A percentile compares a stretch with the other conserved stretches of the same genome.
Evolutionary conservation across 2,113 vertebrate species (phyloP).

Genomic region (Rattus rattus): DNA sequence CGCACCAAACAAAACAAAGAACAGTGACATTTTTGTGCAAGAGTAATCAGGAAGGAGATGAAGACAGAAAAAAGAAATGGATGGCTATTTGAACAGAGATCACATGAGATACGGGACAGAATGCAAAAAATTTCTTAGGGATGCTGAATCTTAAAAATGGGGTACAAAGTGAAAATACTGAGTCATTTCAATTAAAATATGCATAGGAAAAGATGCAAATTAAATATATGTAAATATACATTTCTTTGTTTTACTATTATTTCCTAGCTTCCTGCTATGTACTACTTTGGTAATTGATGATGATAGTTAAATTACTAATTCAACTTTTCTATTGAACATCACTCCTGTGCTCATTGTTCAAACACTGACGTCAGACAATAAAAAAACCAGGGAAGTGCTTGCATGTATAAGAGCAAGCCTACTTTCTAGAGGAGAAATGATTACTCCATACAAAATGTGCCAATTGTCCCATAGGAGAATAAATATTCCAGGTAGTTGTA

Average conservation of each 20-base stretch:
- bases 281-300: slow-evolving; percentile 20
- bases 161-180: not conserved
- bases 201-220: not conserved
- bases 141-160: slow-evolving; percentile 26
- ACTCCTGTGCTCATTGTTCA: not conserved
- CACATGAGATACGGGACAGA: not conserved
- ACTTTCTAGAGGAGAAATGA: not conserved
- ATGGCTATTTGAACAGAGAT: not conserved
- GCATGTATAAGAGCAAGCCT: not conserved
- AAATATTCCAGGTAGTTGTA: not conserved
- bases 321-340: not conserved
- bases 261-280: not conserved
- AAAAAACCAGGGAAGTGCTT: not conserved
- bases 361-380: not conserved
- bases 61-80: slow-evolving; percentile 52
- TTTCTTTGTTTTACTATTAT: not conserved
- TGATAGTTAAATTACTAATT: not conserved
- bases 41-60: slow-evolving; percentile 56
- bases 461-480: not conserved
- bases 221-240: not conserved
- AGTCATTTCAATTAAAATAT: slow-evolving; percentile 10
- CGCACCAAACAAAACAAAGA: slow-evolving; percentile 24
- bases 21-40: not conserved
- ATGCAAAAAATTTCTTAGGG: not conserved
- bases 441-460: not conserved